Conservation (phyloP, 2,888 invertebrate species). For the Quadriops clusia region DNA sequence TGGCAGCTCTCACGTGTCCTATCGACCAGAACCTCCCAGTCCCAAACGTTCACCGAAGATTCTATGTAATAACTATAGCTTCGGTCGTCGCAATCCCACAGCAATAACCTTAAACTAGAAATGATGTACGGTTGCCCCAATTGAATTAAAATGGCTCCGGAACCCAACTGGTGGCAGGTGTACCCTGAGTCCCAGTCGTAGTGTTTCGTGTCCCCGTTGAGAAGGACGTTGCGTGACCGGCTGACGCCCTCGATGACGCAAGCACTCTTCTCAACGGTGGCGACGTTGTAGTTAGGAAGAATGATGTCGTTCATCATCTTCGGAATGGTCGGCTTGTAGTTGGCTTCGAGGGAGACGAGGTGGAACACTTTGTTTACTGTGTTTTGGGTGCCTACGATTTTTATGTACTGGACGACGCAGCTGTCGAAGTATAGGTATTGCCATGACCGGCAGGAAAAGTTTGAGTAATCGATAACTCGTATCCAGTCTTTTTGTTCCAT, state of each 20-base stretch:
- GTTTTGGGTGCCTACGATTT: constrained; percentile 83
- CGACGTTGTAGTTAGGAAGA: constrained; percentile 82
- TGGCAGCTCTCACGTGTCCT: constrained; percentile 73
- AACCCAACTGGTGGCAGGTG: constrained; percentile 92
- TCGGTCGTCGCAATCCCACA: constrained; percentile 96
- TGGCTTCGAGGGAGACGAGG: constrained; percentile 83
- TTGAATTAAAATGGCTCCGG: constrained; percentile 90
- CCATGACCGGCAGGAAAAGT: constrained; percentile 91
- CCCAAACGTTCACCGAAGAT: constrained; percentile 81
- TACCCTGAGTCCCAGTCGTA: constrained; percentile 99
- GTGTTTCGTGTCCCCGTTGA: constrained; percentile 89
- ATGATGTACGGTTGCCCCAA: constrained; percentile 90
- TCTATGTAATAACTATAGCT: constrained; percentile 95
- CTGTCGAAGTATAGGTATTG: constrained; percentile 88
- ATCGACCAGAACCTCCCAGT: constrained; percentile 87
- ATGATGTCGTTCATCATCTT: constrained; percentile 63
- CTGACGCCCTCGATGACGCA: constrained; percentile 93
- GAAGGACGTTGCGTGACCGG: constrained; percentile 82
- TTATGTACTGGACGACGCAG: constrained; percentile 74
- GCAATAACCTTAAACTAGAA: constrained; percentile 75
- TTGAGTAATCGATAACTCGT: constrained; percentile 82
- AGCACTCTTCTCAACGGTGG: constrained; percentile 80
- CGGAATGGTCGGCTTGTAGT: constrained; percentile 67
- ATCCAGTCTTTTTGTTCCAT: constrained; percentile 95
- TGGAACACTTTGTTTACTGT: constrained; percentile 94